Evolutionary conservation across 2,797 vertebrate genomes (phyloP), one percentile per base, ranked within the genome.

Genomic region (Tokudaia muenninki): DNA sequence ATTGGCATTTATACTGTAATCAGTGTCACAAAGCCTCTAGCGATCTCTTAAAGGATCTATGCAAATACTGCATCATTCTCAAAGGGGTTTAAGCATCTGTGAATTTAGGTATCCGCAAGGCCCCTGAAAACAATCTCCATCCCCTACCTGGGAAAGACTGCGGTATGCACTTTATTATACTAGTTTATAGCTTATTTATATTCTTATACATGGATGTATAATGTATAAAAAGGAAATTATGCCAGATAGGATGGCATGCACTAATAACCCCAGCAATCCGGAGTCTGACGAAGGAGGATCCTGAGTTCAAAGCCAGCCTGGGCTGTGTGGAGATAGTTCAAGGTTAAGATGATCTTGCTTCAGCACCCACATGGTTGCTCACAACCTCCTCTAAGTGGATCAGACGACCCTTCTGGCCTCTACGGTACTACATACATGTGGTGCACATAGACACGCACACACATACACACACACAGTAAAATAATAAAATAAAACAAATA

Each of bases 151-250:
- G 11, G 6, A 41, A 41, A 75, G 22, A 81, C 21, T 88, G 2
- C 7, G 75, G 55, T 52, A n/a, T 37, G 1, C 0, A 93, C 44
- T 84, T 87, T 75, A 72, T 47, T 65, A 89, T 61, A 61, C 21
- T 55, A 94, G 67, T 61, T 91, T 59, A 95, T 91, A 96, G 77
- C 37, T 72, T 65, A 77, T 14, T 86, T 89, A 90, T 50, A 44
- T 67, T 37, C 6, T 94, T 80, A 81, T 84, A 67, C 16, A 59
- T 19, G 81, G 50, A 41, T 82, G 50, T 37, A 59, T 91, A 65
- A 59, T 78, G 21, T 65, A 55, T 93, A 55, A 91, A 90, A 78
- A 47, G 41, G 59, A 94, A 91, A 92, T 74, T 75, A 78, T n/a
- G 13, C 55, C 41, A 63, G 57, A 78, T 12, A 47, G 6, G 4